Evolutionary conservation across 2,888 invertebrate species (phyloP).

Genomic region (Netelia melanura): DNA sequence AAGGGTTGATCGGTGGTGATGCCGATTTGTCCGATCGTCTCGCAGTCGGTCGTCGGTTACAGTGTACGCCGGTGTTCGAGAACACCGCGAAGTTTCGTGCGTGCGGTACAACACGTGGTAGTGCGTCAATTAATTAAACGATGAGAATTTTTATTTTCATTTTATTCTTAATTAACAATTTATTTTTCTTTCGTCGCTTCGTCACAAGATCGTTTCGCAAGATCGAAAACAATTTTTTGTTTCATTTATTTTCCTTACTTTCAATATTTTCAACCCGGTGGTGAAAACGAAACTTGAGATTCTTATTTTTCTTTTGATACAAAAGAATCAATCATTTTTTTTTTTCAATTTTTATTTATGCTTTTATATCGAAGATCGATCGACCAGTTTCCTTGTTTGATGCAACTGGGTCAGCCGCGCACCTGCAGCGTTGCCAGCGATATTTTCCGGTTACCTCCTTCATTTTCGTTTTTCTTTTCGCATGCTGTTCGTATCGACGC

Average conservation of each 20-base stretch:
- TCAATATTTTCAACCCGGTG: not conserved
- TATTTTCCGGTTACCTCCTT: not conserved
- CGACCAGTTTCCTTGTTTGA: not conserved
- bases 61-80: slow-evolving; percentile 54
- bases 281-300: not conserved
- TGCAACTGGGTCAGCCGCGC: not conserved
- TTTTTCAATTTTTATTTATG: not conserved
- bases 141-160: slow-evolving; percentile 25
- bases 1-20: slow-evolving; percentile 46
- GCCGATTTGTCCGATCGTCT: slow-evolving; percentile 54
- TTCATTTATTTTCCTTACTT: not conserved
- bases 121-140: slow-evolving; percentile 42
- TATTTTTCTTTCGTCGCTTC: not conserved
- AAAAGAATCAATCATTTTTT: not conserved
- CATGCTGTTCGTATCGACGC: not conserved
- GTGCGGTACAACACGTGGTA: slow-evolving; percentile 48
- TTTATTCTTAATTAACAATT: not conserved
- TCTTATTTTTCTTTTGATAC: not conserved
- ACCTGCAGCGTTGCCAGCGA: not conserved
- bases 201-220: not conserved
- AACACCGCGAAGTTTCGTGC: slow-evolving; percentile 38
- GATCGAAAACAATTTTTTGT: not conserved
- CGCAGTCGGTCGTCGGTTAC: slow-evolving; percentile 62
- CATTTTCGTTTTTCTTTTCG: not conserved
- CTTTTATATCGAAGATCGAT: not conserved